Conservation (phyloP, 2,888 invertebrate genomes). For the Clunio marinus region DNA sequence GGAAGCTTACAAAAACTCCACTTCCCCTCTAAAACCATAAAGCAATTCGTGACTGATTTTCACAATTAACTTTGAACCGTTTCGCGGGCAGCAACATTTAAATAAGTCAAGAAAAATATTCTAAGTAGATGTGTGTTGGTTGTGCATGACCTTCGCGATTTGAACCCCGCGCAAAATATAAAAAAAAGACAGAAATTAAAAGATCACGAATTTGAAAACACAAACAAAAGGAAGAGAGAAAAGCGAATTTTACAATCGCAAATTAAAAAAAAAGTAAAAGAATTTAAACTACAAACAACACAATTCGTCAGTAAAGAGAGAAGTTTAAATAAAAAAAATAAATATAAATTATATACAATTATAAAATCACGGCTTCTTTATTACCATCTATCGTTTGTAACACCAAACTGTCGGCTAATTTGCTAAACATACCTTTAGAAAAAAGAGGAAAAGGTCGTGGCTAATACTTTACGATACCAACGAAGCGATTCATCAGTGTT, state of each 20-base stretch:
- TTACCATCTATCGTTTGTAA: neutral
- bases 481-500: too few species aligned
- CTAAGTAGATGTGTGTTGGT: neutral
- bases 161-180: constrained; percentile 16
- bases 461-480: neutral
- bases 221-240: neutral
- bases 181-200: constrained; percentile 4
- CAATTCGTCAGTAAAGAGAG: neutral
- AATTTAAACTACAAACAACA: neutral
- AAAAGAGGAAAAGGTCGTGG: neutral
- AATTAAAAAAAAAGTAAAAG: neutral
- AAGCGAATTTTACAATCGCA: too few species aligned
- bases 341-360: constrained; percentile 1
- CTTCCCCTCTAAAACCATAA: neutral
- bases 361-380: constrained; percentile 1
- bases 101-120: neutral
- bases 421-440: neutral
- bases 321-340: neutral
- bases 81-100: neutral
- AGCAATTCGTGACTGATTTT: neutral
- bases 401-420: neutral
- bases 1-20: neutral
- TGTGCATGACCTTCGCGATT: constrained; percentile 14
- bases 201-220: constrained; percentile 24
- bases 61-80: neutral